These are phyloP conservation scores for Corynorhinus townsendii DNA, from an alignment of 2,113 vertebrate genomes.

Conservation along the genomic window DNA sequence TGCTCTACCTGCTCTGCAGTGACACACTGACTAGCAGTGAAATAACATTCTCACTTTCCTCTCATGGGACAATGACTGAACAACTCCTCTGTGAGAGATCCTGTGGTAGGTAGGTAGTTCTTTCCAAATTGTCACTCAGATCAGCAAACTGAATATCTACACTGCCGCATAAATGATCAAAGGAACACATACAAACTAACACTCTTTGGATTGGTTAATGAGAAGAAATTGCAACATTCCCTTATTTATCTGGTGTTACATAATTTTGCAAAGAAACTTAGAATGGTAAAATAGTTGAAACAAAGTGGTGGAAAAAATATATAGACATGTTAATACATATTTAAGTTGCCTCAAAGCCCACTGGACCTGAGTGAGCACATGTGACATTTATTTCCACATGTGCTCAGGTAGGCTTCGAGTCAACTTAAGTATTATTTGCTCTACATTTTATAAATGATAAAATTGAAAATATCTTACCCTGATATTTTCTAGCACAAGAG, in stretches of 20 bases:
- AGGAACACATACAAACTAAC: background rate
- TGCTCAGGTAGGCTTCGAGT: background rate
- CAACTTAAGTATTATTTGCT: background rate
- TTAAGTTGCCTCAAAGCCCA: too few relatives aligned
- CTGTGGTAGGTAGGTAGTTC: background rate
- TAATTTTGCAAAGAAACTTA: background rate
- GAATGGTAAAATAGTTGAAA: background rate
- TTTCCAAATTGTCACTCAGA: background rate
- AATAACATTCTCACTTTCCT: background rate
- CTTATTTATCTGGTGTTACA: background rate
- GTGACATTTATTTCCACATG: background rate
- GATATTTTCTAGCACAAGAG: background rate
- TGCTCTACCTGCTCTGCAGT: background rate
- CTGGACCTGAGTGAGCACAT: background rate
- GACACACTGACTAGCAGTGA: background rate
- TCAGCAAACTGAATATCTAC: background rate
- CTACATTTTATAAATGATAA: background rate
- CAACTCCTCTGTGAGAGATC: background rate
- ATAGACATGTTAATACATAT: background rate
- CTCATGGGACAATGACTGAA: background rate
- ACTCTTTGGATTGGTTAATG: background rate
- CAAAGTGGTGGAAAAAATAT: background rate
- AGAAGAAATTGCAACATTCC: background rate
- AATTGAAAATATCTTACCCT: background rate
- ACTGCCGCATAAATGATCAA: background rate